Evolutionary conservation across 2,797 vertebrate species (phyloP), one percentile per base, ranked within the genome.

Genomic region (Malacoraja senta): DNA sequence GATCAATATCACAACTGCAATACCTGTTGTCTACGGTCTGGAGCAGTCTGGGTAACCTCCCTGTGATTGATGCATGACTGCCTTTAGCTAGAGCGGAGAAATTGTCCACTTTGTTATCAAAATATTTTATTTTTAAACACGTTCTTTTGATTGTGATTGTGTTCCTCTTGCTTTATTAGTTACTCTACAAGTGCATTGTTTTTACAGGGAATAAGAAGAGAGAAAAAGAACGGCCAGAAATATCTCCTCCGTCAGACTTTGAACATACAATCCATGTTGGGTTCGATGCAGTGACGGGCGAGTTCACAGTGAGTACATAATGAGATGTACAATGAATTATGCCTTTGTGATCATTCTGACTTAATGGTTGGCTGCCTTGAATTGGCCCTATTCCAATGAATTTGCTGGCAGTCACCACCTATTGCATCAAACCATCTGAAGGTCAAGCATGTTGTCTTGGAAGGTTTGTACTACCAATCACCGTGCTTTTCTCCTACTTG

Each of bases 201-300:
- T 92, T 24, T 58, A 29, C 95, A 98, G 98, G 97, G 94, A 98
- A 98, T 94, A 98, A 96, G 95, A 99, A 99, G 96, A 99, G 98
- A 95, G 96, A 99, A 94, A 98, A 98, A 95, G 99, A 99, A 94
- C 96, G 98, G 81, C 98, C 98, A 65, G 98, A 99, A 95, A 99
- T 99, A 94, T 99, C 98, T 24, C 98, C 98, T 0, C 99, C 99
- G 0, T 99, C 98, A 93, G 99, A 99, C 94, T 99, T 99, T 96
- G 98, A 99, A 93, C 98, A 99, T 93, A 99, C 98, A 93, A 99
- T 99, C 94, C 99, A 99, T 83, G 99, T 99, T 93, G 99, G 99
- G 76, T 99, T 99, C 86, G 99, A 99, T 94, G 98, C 98, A 93
- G 98, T 99, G 93, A 99, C 99, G 24, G 99, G 99, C 93, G 99